Conservation (phyloP, 2,797 vertebrate genomes). For the Ibycter americanus region DNA sequence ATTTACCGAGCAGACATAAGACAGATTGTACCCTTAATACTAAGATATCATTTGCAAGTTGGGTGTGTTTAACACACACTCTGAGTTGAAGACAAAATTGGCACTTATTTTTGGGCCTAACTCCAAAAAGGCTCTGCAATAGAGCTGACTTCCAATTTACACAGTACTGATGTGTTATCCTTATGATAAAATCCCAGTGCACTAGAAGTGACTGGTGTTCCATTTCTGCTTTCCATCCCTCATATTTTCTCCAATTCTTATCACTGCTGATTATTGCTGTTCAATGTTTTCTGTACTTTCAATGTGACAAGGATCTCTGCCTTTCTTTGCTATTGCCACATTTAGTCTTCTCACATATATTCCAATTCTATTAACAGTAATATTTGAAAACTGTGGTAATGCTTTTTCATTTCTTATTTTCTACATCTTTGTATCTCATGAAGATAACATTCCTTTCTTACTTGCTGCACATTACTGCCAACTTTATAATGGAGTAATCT, state of each 20-base stretch:
- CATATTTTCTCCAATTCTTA: not conserved
- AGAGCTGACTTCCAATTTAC: not conserved
- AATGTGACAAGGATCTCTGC: not conserved
- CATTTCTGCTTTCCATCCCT: not conserved
- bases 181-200: not conserved
- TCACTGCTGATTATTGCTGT: not conserved
- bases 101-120: not conserved
- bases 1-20: not conserved
- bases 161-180: not conserved
- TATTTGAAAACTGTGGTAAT: not conserved
- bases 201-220: not conserved
- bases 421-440: not conserved
- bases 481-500: not conserved
- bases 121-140: not conserved
- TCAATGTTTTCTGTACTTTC: not conserved
- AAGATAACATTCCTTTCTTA: not conserved
- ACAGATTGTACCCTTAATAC: not conserved
- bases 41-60: not conserved
- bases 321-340: not conserved
- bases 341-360: not conserved
- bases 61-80: not conserved
- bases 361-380: not conserved
- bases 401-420: not conserved
- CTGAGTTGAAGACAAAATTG: not conserved
- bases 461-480: not conserved